Base-by-base conservation (phyloP, 2,888 invertebrate species). In the Hirtodrosophila confusa region DNA sequence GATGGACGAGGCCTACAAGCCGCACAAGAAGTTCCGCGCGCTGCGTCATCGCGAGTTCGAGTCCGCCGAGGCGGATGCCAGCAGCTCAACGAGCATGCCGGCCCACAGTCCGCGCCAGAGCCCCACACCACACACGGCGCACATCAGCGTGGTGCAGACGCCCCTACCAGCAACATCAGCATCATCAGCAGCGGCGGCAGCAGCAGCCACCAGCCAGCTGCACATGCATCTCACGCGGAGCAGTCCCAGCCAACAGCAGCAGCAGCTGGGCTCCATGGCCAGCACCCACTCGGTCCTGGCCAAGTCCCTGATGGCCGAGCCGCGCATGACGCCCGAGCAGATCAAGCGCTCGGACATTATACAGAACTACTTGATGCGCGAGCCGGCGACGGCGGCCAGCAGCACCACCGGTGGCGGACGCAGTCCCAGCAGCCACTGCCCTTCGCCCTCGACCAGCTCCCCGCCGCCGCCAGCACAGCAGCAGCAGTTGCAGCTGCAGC, bases 1-100 rank as follows among this genome's bases (percentile, higher is more conserved):
- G 60, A 97, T 98, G 97, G 97, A 97, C 91, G 97, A 97, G 92
- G 97, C 97, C 11, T 98, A 98, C 93, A 97, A 97, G 91, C 97
- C 97, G 67, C 98, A 98, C 93, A 98, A 98, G 92, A 98, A 98
- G 92, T 98, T 98, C 94, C 95, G 98, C 43, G 97, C 97, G 2
- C 93, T 97, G 90, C 93, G 96, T 27, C 93, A 93, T 68, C 96
- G 96, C 80, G 96, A 97, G 89, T 95, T 95, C 41, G 96, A 96
- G 88, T 84, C 88, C 7, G 96, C 96, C 2, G 95, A 95, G 85
- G 94, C 94, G 0, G 95, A 95, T 63, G 92, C 93, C 44, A 88
- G 89, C 80, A 89, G 90, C 43, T 88, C 89, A 1, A 84, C 97
- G 5, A 80, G 77, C 75, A 71, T 78, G 55, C 71, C 85, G 7